Evolutionary conservation across 2,888 invertebrate species (phyloP).

Genomic region (Trachelus troglodyta): DNA sequence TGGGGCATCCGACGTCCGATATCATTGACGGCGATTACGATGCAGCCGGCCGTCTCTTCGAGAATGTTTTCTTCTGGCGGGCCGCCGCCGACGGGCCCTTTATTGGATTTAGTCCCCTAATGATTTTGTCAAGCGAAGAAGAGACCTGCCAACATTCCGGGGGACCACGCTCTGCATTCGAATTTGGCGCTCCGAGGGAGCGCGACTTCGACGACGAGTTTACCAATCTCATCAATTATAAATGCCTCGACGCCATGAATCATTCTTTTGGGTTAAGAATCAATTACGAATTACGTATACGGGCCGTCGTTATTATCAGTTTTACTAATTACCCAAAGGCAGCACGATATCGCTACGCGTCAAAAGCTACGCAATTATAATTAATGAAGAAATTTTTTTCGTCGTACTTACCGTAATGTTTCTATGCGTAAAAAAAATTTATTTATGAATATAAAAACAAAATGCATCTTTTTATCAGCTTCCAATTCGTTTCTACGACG

Average conservation of each 20-base stretch:
- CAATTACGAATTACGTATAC: not conserved
- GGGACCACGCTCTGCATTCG: constrained; percentile 45
- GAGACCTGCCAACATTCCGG: constrained; percentile 52
- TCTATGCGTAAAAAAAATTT: no score
- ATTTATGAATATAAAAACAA: no score
- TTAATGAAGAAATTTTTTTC: not conserved
- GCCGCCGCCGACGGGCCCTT: constrained; percentile 42
- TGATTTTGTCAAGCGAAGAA: constrained; percentile 55
- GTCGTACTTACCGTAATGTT: not conserved
- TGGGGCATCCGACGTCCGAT: constrained; percentile 22
- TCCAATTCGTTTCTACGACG: not conserved
- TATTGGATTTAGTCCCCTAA: constrained; percentile 59
- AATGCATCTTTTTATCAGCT: not conserved
- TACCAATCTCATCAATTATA: constrained; percentile 36
- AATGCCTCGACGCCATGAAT: constrained; percentile 17
- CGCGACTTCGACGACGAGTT: not conserved
- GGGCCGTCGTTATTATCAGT: not conserved
- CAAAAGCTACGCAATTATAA: not conserved
- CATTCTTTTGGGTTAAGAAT: not conserved
- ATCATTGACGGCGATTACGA: constrained; percentile 54
- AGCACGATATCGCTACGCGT: not conserved
- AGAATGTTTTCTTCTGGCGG: constrained; percentile 55
- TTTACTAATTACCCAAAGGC: not conserved
- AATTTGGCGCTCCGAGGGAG: constrained; percentile 40
- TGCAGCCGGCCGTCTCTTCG: constrained; percentile 50